Percentiles rank a stretch among this genome's conserved stretches.
phyloP scores from a whole-genome alignment of 2,888 invertebrate species.

The Dryocosmus kuriphilus region DNA sequence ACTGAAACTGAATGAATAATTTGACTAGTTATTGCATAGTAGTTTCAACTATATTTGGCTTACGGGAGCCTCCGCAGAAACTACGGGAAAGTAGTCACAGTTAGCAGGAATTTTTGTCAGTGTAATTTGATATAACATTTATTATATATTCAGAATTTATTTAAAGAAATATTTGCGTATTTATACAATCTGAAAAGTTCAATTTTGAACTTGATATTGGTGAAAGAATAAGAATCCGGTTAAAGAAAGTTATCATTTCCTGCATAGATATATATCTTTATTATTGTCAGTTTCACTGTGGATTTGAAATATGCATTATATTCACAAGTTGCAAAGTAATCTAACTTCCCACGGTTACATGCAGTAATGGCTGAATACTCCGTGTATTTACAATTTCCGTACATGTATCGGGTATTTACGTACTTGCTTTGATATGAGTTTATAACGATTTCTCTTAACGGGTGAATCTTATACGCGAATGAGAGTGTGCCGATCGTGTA shows the following conservation, averaged over 20 bases:
- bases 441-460: slow-evolving; percentile 63
- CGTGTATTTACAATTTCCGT: too few species aligned
- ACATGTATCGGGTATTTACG: neutral
- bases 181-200: neutral
- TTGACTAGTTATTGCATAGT: too few species aligned
- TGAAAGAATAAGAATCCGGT: neutral
- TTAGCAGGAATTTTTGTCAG: too few species aligned
- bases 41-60: too few species aligned
- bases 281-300: neutral
- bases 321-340: slow-evolving; percentile 31
- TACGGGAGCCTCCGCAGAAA: too few species aligned
- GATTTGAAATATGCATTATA: neutral
- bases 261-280: neutral
- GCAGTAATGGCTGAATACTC: neutral
- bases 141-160: too few species aligned
- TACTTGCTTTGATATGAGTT: slow-evolving; percentile 46
- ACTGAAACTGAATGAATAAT: too few species aligned
- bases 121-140: too few species aligned
- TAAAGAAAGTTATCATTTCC: neutral
- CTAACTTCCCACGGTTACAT: slow-evolving; percentile 36
- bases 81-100: too few species aligned
- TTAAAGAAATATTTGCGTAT: neutral
- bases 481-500: slow-evolving; percentile 71
- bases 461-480: slow-evolving; percentile 51
- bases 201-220: neutral